Conservation (phyloP, 2,888 invertebrate genomes). For the Synanthedon tipuliformis region DNA sequence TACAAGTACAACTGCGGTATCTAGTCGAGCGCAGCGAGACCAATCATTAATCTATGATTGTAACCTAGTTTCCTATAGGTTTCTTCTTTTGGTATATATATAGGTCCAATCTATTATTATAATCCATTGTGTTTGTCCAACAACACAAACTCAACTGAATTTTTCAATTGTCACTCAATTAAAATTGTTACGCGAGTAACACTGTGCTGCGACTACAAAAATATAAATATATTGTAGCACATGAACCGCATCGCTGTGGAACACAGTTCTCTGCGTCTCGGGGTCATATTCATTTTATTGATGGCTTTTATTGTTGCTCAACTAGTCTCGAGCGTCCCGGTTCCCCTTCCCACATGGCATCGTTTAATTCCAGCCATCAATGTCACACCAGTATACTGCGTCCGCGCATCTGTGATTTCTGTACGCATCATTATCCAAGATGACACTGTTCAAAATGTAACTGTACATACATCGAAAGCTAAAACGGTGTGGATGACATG, state of each 20-base stretch:
- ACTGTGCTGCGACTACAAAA: too few species aligned
- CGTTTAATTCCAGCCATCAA: not conserved
- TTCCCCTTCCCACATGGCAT: constrained; percentile 9
- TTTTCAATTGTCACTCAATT: too few species aligned
- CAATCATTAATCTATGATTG: too few species aligned
- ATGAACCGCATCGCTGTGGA: not conserved
- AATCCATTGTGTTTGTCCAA: too few species aligned
- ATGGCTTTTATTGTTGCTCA: constrained; percentile 25
- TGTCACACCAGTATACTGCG: not conserved
- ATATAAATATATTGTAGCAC: too few species aligned
- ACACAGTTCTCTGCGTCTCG: constrained; percentile 8
- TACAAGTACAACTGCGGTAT: too few species aligned
- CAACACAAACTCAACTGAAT: too few species aligned
- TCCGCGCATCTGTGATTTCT: not conserved
- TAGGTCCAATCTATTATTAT: too few species aligned
- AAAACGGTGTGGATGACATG: not conserved
- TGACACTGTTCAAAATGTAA: not conserved
- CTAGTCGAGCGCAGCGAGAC: too few species aligned
- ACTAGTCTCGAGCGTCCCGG: not conserved
- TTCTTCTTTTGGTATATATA: too few species aligned
- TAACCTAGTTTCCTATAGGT: too few species aligned
- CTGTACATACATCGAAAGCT: not conserved
- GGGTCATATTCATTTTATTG: constrained; percentile 34
- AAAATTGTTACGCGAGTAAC: too few species aligned
- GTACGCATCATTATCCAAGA: not conserved